Conservation (phyloP, 2,113 vertebrate species). For the Ursus arctos region DNA sequence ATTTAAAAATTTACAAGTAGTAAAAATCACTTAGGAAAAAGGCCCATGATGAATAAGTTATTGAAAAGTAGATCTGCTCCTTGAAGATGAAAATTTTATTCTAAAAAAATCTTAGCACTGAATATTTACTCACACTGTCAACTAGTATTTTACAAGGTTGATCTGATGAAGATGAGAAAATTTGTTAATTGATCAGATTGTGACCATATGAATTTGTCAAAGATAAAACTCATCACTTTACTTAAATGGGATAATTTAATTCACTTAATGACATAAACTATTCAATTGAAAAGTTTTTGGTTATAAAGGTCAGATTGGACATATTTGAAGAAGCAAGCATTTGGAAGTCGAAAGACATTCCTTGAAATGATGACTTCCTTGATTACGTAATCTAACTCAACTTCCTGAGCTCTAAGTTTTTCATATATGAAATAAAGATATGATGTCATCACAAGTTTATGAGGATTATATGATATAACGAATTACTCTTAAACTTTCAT, state of each 20-base stretch:
- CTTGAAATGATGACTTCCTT: not conserved
- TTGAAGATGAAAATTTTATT: not conserved
- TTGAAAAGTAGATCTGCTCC: not conserved
- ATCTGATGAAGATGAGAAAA: not conserved
- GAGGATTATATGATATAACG: not conserved
- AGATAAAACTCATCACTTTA: not conserved
- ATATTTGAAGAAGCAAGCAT: not conserved
- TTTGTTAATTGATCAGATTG: not conserved
- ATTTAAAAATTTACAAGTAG: not conserved
- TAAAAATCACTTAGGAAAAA: not conserved
- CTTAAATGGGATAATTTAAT: not conserved
- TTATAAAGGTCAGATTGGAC: not conserved
- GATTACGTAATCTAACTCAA: not conserved
- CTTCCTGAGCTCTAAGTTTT: not conserved
- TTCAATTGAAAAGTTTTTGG: not conserved
- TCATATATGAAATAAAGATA: not conserved
- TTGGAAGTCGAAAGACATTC: not conserved
- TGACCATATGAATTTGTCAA: not conserved
- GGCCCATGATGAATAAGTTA: not conserved
- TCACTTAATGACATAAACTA: not conserved
- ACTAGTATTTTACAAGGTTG: not conserved
- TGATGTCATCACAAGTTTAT: not conserved
- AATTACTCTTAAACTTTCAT: not conserved
- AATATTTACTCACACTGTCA: not conserved
- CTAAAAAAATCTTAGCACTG: not conserved